phyloP scores from a whole-genome alignment of 2,888 invertebrate species.

The Drosophila mercatorum region DNA sequence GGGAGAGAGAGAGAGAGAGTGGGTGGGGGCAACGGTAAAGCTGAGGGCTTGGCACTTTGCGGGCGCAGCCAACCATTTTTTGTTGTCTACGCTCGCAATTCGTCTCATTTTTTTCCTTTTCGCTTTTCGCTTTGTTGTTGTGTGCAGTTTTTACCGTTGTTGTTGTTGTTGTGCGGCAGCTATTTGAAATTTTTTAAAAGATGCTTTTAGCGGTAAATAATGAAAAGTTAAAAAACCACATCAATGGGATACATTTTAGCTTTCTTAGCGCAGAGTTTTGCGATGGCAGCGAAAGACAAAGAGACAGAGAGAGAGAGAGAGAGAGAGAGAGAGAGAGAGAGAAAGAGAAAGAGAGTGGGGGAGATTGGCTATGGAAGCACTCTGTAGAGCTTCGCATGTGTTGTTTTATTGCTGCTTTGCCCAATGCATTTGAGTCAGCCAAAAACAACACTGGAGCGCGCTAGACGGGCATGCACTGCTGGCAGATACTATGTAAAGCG shows the following conservation, averaged over 20 bases:
- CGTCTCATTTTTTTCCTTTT: conserved; percentile 19
- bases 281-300: background rate
- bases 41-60: conserved; percentile 48
- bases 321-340: background rate
- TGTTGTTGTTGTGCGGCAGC: conserved; percentile 57
- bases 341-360: background rate
- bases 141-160: conserved; percentile 7
- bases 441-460: conserved; percentile 4
- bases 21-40: conserved; percentile 1
- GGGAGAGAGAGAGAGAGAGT: background rate
- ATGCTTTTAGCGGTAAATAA: conserved; percentile 85
- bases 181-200: conserved; percentile 84
- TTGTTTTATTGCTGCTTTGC: background rate
- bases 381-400: conserved; percentile 9
- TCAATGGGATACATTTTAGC: conserved; percentile 81
- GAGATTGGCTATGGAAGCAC: conserved; percentile 6
- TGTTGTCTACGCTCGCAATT: conserved; percentile 44
- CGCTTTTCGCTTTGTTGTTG: conserved; percentile 17
- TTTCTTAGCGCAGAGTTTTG: conserved; percentile 36
- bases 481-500: conserved; percentile 2
- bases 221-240: conserved; percentile 85
- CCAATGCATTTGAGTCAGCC: conserved; percentile 44
- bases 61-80: conserved; percentile 64
- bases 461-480: background rate
- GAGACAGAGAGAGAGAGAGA: background rate